A percentile compares a stretch with the other conserved stretches of the same genome.
Evolutionary conservation across 2,888 invertebrate species (phyloP).

Genomic region (Brachypterus glaber): DNA sequence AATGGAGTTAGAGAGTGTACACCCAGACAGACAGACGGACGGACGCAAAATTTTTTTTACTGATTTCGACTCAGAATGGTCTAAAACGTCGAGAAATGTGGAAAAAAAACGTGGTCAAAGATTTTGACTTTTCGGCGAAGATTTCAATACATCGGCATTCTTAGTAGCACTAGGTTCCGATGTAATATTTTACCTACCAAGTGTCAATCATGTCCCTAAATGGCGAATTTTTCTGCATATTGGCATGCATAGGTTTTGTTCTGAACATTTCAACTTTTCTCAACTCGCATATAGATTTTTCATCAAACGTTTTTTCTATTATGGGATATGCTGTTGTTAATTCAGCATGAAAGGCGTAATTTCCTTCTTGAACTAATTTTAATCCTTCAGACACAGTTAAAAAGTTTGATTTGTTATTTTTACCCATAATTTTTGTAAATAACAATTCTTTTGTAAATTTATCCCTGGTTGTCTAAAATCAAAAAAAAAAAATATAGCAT

Average conservation of each 20-base stretch:
- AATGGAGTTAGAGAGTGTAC: too few relatives aligned
- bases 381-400: slow-evolving; percentile 28
- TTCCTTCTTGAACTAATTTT: slow-evolving; percentile 27
- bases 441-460: slow-evolving; percentile 49
- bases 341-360: slow-evolving; percentile 36
- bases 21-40: too few relatives aligned
- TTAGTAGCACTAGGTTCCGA: too few relatives aligned
- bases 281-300: slow-evolving; percentile 33
- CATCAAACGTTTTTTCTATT: slow-evolving; percentile 30
- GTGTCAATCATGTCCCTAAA: slow-evolving; percentile 33
- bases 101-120: too few relatives aligned
- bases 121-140: too few relatives aligned
- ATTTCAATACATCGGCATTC: too few relatives aligned
- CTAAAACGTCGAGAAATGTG: too few relatives aligned
- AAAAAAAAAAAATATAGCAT: too few relatives aligned
- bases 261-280: slow-evolving; percentile 31
- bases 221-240: slow-evolving; percentile 32
- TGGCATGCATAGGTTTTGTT: slow-evolving; percentile 27
- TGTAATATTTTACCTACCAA: slow-evolving; percentile 25
- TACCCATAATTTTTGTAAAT: slow-evolving; percentile 44
- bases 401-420: slow-evolving; percentile 25
- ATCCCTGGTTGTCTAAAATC: slow-evolving; percentile 38
- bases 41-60: too few relatives aligned
- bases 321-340: slow-evolving; percentile 33
- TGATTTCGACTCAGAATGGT: too few relatives aligned